A percentile compares a stretch with the other conserved stretches of the same genome.
Evolutionary conservation across 2,888 invertebrate genomes (phyloP).

Genomic region (Abrostola tripartita): DNA sequence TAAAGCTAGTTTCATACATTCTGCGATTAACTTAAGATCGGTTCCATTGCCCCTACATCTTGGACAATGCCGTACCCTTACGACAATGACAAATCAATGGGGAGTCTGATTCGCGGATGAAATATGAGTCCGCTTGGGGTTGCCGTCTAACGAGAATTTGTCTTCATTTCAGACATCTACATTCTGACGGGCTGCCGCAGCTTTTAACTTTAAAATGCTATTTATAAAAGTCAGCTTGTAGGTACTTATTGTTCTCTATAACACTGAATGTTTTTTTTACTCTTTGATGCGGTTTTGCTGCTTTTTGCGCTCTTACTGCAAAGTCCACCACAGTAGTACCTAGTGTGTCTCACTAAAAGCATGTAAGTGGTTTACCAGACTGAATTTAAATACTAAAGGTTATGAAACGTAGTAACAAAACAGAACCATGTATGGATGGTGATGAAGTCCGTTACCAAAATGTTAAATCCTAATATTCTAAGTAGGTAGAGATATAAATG

Average conservation of each 20-base stretch:
- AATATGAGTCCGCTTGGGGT: conserved; percentile 53
- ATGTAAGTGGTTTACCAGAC: too few species aligned
- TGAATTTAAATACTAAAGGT: too few species aligned
- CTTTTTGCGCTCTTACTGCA: background rate
- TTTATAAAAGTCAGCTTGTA: conserved; percentile 36
- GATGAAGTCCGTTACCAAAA: too few species aligned
- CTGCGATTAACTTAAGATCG: background rate
- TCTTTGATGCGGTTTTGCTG: background rate
- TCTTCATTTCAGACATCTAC: conserved; percentile 44
- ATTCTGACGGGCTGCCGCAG: conserved; percentile 21
- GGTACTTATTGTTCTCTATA: conserved; percentile 7
- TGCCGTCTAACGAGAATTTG: conserved; percentile 38
- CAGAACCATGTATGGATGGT: too few species aligned
- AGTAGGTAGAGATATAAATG: too few species aligned
- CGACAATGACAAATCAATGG: conserved; percentile 60
- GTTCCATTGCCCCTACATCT: conserved; percentile 12
- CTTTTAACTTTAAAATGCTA: conserved; percentile 50
- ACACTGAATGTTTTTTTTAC: background rate
- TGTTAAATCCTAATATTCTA: too few species aligned
- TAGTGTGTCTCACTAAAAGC: too few species aligned
- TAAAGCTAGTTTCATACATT: too few species aligned
- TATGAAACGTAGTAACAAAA: too few species aligned
- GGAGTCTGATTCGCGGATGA: conserved; percentile 53
- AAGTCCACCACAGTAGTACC: too few species aligned
- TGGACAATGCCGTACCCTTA: conserved; percentile 16